Conservation (phyloP, 2,113 vertebrate species). For the Lycocorax pyrrhopterus region DNA sequence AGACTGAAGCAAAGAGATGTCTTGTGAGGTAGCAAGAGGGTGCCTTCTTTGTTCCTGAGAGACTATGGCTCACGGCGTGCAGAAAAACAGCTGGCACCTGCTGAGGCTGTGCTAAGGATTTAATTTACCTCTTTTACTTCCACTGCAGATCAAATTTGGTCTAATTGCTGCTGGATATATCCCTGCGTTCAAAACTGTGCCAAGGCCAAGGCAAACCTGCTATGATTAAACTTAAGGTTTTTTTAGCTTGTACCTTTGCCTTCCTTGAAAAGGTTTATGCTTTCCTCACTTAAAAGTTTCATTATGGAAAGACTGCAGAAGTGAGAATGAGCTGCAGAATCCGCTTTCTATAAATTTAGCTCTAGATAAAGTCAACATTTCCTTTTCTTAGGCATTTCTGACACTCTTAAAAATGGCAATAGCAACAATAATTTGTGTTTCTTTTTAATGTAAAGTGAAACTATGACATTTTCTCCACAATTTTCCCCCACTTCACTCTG, state of each 20-base stretch:
- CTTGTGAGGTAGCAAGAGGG: background rate
- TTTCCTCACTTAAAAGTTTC: background rate
- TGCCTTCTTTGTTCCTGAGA: background rate
- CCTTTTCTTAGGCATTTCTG: background rate
- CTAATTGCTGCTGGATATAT: background rate
- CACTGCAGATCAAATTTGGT: background rate
- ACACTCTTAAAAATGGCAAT: background rate
- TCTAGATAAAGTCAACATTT: background rate
- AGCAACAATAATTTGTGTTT: background rate
- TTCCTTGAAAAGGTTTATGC: background rate
- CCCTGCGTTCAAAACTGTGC: background rate
- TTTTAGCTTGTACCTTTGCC: background rate
- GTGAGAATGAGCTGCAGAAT: background rate
- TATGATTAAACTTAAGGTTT: background rate
- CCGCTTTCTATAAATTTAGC: background rate
- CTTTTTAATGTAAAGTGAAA: background rate
- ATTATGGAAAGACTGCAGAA: background rate
- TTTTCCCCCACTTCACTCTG: background rate
- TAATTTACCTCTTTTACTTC: background rate
- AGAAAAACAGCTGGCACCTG: background rate
- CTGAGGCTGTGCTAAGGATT: background rate
- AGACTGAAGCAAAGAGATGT: background rate
- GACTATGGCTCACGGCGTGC: rapidly evolving
- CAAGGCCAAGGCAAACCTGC: background rate
- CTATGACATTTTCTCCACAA: background rate